Percentiles rank a stretch among this genome's conserved stretches.
Conservation (phyloP, 1,140 invertebrate species). For the Cydia fagiglandana region DNA sequence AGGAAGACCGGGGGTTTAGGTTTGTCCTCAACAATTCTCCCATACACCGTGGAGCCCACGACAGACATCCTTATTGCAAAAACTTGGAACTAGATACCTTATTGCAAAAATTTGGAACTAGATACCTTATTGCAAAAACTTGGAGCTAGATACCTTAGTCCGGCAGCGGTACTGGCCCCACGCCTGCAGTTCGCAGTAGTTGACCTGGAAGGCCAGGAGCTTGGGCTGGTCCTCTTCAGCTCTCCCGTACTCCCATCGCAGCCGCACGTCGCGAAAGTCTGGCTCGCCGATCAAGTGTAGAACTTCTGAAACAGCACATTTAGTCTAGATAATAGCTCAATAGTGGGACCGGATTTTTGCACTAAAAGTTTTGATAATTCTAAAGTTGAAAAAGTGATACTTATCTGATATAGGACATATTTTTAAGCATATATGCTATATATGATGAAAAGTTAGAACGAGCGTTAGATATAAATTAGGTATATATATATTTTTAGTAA, state of each 20-base stretch:
- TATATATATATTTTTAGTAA: no score
- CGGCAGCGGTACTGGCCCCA: constrained; percentile 87
- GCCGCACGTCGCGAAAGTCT: constrained; percentile 84
- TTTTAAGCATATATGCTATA: no score
- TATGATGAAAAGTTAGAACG: no score
- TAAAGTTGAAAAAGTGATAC: no score
- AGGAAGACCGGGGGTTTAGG: constrained; percentile 60
- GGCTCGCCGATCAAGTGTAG: constrained; percentile 84
- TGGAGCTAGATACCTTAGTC: constrained; percentile 80
- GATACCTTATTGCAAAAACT: constrained; percentile 84
- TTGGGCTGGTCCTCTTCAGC: constrained; percentile 60
- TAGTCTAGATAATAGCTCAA: no score
- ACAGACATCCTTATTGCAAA: neutral
- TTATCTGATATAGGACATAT: no score
- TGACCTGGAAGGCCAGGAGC: constrained; percentile 81
- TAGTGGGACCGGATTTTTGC: no score
- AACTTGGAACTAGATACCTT: constrained; percentile 77
- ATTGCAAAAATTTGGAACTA: constrained; percentile 81
- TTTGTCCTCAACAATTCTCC: constrained; percentile 54
- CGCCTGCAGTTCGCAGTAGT: constrained; percentile 87
- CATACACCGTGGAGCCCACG: constrained; percentile 79
- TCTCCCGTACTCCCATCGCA: constrained; percentile 82
- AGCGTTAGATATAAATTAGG: no score
- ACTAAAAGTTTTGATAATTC: no score
- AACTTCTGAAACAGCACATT: constrained; percentile 76